Evolutionary conservation across 2,888 invertebrate species (phyloP), one percentile per base, ranked within the genome.

Genomic region (Xylota segnis): DNA sequence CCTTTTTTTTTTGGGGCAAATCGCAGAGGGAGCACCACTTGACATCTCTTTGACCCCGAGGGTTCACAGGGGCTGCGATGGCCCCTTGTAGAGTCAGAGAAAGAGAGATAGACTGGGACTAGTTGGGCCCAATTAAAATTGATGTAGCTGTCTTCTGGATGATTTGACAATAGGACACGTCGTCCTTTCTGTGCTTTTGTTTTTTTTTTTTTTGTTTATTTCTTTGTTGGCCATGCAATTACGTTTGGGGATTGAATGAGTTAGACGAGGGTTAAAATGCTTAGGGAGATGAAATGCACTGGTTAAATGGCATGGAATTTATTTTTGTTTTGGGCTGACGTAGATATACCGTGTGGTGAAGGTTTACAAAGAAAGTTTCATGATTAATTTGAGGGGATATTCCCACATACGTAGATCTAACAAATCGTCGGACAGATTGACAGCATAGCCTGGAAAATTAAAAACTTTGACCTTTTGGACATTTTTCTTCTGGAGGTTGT

Each of bases 91-190:
- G 68, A 74, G 68, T 78, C 78, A 63, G 32, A 50, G 18, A 63
- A 27, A 50, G 18, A 37, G 34, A 70, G 79, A 37, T 29, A 70
- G 79, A 16, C 50, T 63, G 43, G 82, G 65, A 59, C 66, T 54
- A 77, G 61, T 74, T 74, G 74, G 87, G 63, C 65, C 81, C 87
- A 87, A 87, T 83, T 87, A 83, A 83, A 87, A 87, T 83, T 83
- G 87, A 87, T 77, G 72, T 86, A 72, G 66, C 76, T 86, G 82
- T 86, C 86, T 82, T 77, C 66, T 72, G 86, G 82, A 68, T 82
- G 82, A 82, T 86, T 86, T 86, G 77, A 68, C 81, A 84, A 76
- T 56, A 54, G 77, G 70, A 76, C 63, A 77, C 63, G 65, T 72
- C 23, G 58, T 79, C 70, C 65, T 76, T 37, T 75, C 9, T 40